A percentile compares a stretch with the other conserved stretches of the same genome.
phyloP scores from a whole-genome alignment of 2,113 vertebrate species.

The Chunga burmeisteri region DNA sequence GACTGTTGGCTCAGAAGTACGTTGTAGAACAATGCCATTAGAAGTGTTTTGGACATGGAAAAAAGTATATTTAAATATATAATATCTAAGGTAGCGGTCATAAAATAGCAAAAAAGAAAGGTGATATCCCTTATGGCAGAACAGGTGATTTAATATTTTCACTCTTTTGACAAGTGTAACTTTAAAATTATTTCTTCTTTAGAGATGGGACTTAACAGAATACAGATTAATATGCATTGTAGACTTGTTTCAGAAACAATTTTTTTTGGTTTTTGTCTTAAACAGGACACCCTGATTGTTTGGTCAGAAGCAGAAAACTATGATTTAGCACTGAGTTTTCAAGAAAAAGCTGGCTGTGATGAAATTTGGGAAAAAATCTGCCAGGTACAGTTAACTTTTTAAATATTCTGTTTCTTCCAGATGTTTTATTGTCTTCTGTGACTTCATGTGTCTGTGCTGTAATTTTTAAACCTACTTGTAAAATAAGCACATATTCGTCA shows the following conservation, averaged over 20 bases:
- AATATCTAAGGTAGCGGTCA: not conserved
- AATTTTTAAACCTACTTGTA: not conserved
- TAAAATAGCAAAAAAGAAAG: not conserved
- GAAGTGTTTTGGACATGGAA: not conserved
- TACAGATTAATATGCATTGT: not conserved
- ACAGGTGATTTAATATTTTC: not conserved
- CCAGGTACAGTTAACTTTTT: slow-evolving; percentile 81
- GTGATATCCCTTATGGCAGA: not conserved
- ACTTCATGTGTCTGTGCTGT: not conserved
- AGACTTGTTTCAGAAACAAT: not conserved
- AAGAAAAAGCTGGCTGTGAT: slow-evolving; percentile 99
- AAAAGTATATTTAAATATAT: not conserved
- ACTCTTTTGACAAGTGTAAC: not conserved
- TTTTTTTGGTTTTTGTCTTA: not conserved
- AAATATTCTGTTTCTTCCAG: not conserved
- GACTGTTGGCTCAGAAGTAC: not conserved
- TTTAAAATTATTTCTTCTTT: not conserved
- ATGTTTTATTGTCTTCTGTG: not conserved
- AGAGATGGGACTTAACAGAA: not conserved
- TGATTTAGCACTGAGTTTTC: slow-evolving; percentile 97
- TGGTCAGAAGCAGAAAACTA: slow-evolving; percentile 99
- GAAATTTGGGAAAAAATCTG: slow-evolving; percentile 99
- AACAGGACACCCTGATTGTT: slow-evolving; percentile 96
- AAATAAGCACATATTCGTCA: not conserved
- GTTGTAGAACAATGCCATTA: not conserved